A percentile compares a stretch with the other conserved stretches of the same genome.
Evolutionary conservation across 2,888 invertebrate species (phyloP).

Genomic region (Rhopalosiphum nymphaeae): DNA sequence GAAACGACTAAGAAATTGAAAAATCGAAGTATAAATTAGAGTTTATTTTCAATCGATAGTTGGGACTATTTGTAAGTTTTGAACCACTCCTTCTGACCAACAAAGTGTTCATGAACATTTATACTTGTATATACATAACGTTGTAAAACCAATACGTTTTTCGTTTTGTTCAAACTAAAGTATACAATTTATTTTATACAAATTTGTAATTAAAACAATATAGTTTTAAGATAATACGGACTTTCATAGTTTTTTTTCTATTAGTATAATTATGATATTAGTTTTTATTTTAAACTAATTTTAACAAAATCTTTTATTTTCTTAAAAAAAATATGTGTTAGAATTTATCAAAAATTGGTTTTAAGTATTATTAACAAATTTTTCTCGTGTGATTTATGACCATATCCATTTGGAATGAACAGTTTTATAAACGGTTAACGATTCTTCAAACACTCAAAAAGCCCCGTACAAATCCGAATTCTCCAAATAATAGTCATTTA

Average conservation of each 20-base stretch:
- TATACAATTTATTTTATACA: background rate
- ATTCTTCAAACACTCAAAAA: constrained; percentile 31
- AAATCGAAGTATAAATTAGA: background rate
- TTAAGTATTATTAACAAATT: background rate
- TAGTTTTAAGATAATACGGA: too few relatives aligned
- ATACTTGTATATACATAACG: background rate
- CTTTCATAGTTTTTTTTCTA: background rate
- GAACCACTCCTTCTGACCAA: background rate
- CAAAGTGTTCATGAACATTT: background rate
- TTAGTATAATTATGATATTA: background rate
- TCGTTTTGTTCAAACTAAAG: background rate
- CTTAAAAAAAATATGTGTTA: background rate
- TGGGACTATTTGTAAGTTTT: background rate
- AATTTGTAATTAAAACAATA: background rate
- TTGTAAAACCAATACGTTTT: background rate
- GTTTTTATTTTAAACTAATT: background rate
- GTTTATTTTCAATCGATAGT: background rate
- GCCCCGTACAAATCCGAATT: constrained; percentile 5
- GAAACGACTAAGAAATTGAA: background rate
- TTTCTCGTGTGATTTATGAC: background rate
- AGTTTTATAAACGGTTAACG: background rate
- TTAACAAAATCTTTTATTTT: background rate
- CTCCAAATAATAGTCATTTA: constrained; percentile 46
- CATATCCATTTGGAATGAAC: constrained; percentile 5
- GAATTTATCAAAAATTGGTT: background rate